Base-by-base conservation (phyloP, 1,140 invertebrate species). In the Meloidogyne exigua region DNA sequence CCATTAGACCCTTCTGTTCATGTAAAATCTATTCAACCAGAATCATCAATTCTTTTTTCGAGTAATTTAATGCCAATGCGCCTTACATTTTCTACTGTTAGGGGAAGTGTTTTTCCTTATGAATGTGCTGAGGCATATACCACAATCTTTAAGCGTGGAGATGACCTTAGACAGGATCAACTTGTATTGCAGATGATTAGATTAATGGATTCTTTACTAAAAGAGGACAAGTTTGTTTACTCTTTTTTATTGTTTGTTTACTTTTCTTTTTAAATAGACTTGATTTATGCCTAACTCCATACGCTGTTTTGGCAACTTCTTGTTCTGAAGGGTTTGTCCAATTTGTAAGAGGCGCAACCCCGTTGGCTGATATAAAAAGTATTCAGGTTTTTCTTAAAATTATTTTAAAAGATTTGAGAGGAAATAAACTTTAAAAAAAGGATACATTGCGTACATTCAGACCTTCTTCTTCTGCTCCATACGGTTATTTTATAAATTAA, bases 61-160 rank as follows among this genome's bases (percentile, higher is more conserved):
- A 97, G 95, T 39, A 94, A 94, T 4, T 89, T 98, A 63, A 98
- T 98, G 95, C 96, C 96, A n/a, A 94, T 94, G 49, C 93, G 93
- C 87, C 90, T 99, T 25, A 94, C 94, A 3, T 98, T 99, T 88
- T 89, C 92, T 21, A 95, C 94, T 15, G 80, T 81, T n/a, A 62
- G 80, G 3, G 80, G 80, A 12, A 28, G 15, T 25, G 39, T 68
- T 21, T 28, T 77, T 12, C 80, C 81, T 23, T 81, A 82, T 66
- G 80, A 81, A 74, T 81, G 72, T 65, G 80, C 77, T 9, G 80
- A 81, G 49, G 81, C 80, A 18, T 81, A 81, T 23, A 92, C 94
- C 18, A 93, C 95, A 0, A 98, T 99, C 80, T 99, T 98, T 88
- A 99, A 99, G 90, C 92, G 96, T 85, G 97, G 97, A 0, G 97